Base-by-base conservation (phyloP, 2,888 invertebrate species). In the Tetrapedia diversipes region DNA sequence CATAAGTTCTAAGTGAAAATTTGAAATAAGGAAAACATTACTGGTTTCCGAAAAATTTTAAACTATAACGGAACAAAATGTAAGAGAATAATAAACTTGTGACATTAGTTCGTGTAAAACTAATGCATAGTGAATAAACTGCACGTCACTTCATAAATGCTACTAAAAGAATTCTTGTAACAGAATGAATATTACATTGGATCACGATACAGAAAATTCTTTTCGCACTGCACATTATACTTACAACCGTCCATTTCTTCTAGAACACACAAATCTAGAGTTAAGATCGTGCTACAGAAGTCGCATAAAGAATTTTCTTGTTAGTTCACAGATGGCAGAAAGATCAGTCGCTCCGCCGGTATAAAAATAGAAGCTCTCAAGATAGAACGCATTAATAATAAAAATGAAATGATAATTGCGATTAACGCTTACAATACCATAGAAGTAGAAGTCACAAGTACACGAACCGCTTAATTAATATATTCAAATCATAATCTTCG, bases 231-330 rank as follows among this genome's bases (percentile, higher is more conserved):
- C 49, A 75, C 81, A 80, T 80, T 57, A 74, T 76, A 79, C 72
- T 77, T 77, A 80, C 63, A 75, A 78, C 77, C 75, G 68, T 81
- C 66, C 83, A 80, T 85, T 84, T 77, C 80, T 85, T 86, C 84
- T 80, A 82, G 83, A 87, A 83, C 77, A 83, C 74, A 81, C 77
- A 84, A 84, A 82, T 80, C 82, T 73, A 74, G 59, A 67, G 81
- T 84, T 83, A 84, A 85, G 79, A 80, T 82, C 83, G 79, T 69
- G 71, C 72, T 41, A 34, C 67, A 77, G 64, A 56, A 66, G 37
- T 65, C 49, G 57, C 47, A 43, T 41, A 53, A 65, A 75, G 54
- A 76, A 75, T 83, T 80, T 70, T 49, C 54, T 49, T 32, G 41
- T 51, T 39, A 54, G 41, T 72, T 67, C 74, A 85, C 68, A 87